Conservation (phyloP, 2,113 vertebrate species). For the Halichoerus grypus region DNA sequence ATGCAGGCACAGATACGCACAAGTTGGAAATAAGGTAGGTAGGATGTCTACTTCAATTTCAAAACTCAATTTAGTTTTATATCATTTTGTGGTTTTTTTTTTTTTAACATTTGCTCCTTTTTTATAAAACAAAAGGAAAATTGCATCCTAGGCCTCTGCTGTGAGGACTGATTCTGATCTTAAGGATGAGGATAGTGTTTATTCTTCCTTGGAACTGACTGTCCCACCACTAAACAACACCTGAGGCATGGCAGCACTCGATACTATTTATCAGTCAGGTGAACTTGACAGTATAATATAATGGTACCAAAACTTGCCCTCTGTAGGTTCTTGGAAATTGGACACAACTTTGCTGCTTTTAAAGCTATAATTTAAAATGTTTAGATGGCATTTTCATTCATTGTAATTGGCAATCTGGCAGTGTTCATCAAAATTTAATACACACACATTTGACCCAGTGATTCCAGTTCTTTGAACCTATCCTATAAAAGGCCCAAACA, state of each 20-base stretch:
- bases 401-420: neutral
- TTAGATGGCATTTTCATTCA: conserved; percentile 11
- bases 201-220: neutral
- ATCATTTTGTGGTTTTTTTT: neutral
- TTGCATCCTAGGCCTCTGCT: neutral
- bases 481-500: neutral
- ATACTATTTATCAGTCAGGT: neutral
- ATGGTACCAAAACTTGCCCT: neutral
- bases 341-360: neutral
- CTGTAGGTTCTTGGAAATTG: neutral
- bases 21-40: neutral
- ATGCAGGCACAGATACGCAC: neutral
- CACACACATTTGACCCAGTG: neutral
- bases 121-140: conserved; percentile 25
- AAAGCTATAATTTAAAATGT: neutral
- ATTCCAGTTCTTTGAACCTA: conserved; percentile 20
- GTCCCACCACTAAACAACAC: neutral
- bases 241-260: neutral
- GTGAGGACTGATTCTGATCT: neutral
- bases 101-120: neutral
- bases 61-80: conserved; percentile 4
- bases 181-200: neutral
- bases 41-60: neutral
- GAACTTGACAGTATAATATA: neutral
- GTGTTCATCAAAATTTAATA: conserved; percentile 4